phyloP scores from a whole-genome alignment of 2,888 invertebrate species.

The Macaria notata region DNA sequence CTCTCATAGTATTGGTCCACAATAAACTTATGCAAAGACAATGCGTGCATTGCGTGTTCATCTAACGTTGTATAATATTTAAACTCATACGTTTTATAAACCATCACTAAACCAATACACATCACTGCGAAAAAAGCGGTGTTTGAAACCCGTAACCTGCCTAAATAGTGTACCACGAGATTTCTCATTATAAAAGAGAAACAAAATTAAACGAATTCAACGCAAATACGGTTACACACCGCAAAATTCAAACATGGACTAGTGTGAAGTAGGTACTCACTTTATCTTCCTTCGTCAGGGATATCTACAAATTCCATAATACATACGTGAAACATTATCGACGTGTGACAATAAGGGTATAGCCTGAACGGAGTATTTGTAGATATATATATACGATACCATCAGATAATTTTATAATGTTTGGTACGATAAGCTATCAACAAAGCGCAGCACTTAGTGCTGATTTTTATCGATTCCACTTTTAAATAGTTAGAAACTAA shows the following conservation, averaged over 20 bases:
- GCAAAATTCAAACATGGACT: slow-evolving; percentile 1
- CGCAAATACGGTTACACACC: neutral
- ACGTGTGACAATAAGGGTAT: too few relatives aligned
- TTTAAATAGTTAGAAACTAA: too few relatives aligned
- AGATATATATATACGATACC: too few relatives aligned
- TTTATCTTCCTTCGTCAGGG: too few relatives aligned
- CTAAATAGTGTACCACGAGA: neutral
- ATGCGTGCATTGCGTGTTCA: neutral
- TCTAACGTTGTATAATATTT: neutral
- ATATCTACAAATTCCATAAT: too few relatives aligned
- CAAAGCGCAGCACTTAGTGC: too few relatives aligned
- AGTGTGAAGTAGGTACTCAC: neutral
- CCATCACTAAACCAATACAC: neutral
- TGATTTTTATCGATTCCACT: too few relatives aligned
- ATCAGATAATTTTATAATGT: too few relatives aligned
- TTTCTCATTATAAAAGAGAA: neutral
- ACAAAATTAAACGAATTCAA: neutral
- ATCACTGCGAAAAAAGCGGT: neutral
- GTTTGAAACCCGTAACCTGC: neutral
- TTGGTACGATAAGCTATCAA: too few relatives aligned
- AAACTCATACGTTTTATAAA: neutral
- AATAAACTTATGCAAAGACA: neutral
- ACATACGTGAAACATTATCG: too few relatives aligned
- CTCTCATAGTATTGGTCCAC: slow-evolving; percentile 12
- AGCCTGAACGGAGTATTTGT: too few relatives aligned